These are phyloP conservation scores for Tachina lurida DNA, from an alignment of 2,888 invertebrate genomes.

Conservation along the genomic window DNA sequence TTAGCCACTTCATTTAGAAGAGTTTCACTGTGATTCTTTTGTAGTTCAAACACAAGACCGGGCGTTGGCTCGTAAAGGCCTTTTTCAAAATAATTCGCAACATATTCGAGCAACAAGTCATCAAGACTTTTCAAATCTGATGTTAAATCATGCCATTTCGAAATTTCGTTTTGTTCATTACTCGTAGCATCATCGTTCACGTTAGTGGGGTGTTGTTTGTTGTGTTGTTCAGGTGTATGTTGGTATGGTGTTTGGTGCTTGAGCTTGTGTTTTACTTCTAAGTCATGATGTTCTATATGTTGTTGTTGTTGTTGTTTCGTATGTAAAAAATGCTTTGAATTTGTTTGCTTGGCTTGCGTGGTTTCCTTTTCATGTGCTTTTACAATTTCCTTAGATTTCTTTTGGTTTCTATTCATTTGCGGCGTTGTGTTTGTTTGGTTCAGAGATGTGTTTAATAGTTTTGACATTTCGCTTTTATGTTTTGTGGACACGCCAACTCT, in stretches of 20 bases:
- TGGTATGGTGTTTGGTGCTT: not conserved
- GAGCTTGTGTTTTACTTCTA: conserved; percentile 4
- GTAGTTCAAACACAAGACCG: conserved; percentile 77
- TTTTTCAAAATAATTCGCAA: conserved; percentile 77
- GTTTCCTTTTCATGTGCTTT: not conserved
- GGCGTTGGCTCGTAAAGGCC: conserved; percentile 78
- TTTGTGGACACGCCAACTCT: conserved; percentile 73
- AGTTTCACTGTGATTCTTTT: conserved; percentile 75
- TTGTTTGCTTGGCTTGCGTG: not conserved
- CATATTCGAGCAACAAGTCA: conserved; percentile 77
- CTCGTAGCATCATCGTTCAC: not conserved
- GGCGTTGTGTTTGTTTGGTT: not conserved
- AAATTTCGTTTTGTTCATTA: conserved; percentile 39
- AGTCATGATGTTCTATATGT: not conserved
- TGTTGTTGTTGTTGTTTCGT: not conserved
- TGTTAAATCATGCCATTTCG: conserved; percentile 64
- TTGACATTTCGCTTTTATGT: conserved; percentile 64
- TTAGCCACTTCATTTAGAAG: not conserved
- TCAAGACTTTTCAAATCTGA: conserved; percentile 77
- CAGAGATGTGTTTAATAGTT: conserved; percentile 11
- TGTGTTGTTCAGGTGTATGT: not conserved
- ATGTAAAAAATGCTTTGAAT: conserved; percentile 30
- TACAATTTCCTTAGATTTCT: not conserved
- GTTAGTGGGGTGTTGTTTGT: not conserved
- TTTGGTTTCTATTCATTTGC: conserved; percentile 24